Evolutionary conservation across 2,797 vertebrate species (phyloP), one percentile per base, ranked within the genome.

Genomic region (Pristis pectinata): DNA sequence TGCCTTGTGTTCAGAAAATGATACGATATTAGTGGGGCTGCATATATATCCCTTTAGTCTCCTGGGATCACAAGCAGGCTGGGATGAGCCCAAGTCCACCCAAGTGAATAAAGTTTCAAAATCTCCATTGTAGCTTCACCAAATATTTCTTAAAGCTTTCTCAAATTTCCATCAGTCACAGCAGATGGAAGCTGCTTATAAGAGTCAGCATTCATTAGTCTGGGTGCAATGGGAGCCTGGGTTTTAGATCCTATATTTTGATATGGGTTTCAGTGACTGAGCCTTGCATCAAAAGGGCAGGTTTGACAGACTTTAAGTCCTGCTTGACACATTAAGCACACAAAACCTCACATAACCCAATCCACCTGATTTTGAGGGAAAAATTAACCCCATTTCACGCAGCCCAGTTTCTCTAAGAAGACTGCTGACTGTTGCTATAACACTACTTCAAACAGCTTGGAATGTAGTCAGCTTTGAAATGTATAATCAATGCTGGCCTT

Each of bases 61-160:
- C 49, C 85, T 13, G 53, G 24, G 44, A 83, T 53, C 11, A 5
- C 77, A 79, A n/a, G n/a, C 82, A 53, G 49, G 24, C 82, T 85
- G 82, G 41, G 82, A 10, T 30, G 27, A 85, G 24, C 53, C 44
- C 49, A 85, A 53, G 56, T 56, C 49, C 24, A 30, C 17, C 30
- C 9, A 82, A 19, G 49, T 85, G 82, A 85, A 85, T 56, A 85
- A 85, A 85, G 82, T 85, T 85, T 85, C 13, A 56, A 56, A 85
- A 53, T n/a, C 9, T 56, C 27, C 53, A 11, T 85, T 56, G 24
- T 27, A 30, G 44, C 10, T 56, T 53, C 49, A 56, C 9, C 82
- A 85, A 85, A 49, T 3, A 56, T 30, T 85, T 34, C 82, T 82
- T 13, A 9, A 56, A 56, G 49, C 24, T 79, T 37, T 79, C 53